Conservation (phyloP, 2,113 vertebrate species). For the Shinisaurus crocodilurus region DNA sequence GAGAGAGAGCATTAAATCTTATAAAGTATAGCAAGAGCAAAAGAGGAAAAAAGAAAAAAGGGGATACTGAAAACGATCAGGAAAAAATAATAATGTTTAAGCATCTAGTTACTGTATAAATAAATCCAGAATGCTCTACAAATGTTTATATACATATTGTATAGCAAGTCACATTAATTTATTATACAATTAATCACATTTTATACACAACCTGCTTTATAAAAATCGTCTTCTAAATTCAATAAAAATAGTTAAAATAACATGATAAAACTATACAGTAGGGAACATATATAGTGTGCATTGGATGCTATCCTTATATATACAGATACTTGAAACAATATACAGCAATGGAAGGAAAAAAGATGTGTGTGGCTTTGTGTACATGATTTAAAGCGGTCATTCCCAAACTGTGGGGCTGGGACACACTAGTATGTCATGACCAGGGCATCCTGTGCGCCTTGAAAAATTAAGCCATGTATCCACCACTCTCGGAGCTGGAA, state of each 20-base stretch:
- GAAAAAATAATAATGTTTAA: constrained; percentile 50
- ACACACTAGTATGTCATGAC: too few relatives aligned
- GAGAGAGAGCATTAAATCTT: constrained; percentile 26
- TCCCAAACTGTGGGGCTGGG: too few relatives aligned
- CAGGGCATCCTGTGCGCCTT: neutral
- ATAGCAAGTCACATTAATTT: constrained; percentile 34
- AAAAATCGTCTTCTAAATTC: constrained; percentile 51
- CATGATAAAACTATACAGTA: constrained; percentile 36
- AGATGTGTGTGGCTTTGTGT: too few relatives aligned
- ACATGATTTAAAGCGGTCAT: neutral
- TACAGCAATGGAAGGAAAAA: constrained; percentile 20
- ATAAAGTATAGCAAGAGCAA: constrained; percentile 16
- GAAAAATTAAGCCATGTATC: neutral
- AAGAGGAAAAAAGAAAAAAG: neutral
- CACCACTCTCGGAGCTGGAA: neutral
- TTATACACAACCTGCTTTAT: constrained; percentile 20
- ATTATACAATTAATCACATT: constrained; percentile 39
- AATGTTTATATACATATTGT: constrained; percentile 25
- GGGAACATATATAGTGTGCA: constrained; percentile 37
- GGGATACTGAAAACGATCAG: neutral
- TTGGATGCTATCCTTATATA: neutral
- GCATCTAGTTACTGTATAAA: constrained; percentile 27
- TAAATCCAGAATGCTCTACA: constrained; percentile 38
- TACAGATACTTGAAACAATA: constrained; percentile 18
- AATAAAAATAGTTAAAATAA: constrained; percentile 42